Evolutionary conservation across 2,888 invertebrate species (phyloP), one percentile per base, ranked within the genome.

Genomic region (Acanthoscelides obtectus): DNA sequence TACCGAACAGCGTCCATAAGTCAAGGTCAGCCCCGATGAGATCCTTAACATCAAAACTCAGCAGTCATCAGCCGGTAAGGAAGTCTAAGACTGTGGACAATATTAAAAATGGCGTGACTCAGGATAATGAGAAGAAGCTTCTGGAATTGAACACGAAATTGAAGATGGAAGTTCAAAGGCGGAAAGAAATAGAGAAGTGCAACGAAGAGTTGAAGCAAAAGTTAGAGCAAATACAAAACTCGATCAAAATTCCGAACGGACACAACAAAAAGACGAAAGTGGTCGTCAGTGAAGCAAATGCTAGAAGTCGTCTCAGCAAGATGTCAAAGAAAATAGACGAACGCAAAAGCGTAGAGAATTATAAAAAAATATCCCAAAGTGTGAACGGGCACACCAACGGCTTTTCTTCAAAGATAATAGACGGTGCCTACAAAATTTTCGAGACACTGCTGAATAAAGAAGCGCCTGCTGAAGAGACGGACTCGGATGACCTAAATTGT

Each of bases 101-200:
- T 25, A 66, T 79, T 64, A 74, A 73, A 22, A 71, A 66, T 0
- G 74, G 72, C 21, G 69, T 25, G 63, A 71, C 22, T 12, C 76
- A 78, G 63, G 76, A 77, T 70, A 64, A 64, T 64, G 69, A 63
- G 19, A 17, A 63, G 63, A 81, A 81, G 20, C 75, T 81, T 3
- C 70, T 77, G 63, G 79, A 81, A 70, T 80, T 91, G 20, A 89
- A 90, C 79, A 88, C 89, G 71, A 89, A 90, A 82, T 81, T 91
- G 2, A 88, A 89, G 74, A 88, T 88, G 66, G 91, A 92, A 83
- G 89, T 89, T 64, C 86, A 87, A 0, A 87, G 89, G 76, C 86
- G 91, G n/a, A 88, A 88, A 75, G 88, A 90, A 81, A 87, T 90
- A 0, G 91, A 91, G 79, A 88, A 88, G 77, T 81, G 89, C 27